Base-by-base conservation (phyloP, 2,113 vertebrate genomes). In the Pygoscelis adeliae region DNA sequence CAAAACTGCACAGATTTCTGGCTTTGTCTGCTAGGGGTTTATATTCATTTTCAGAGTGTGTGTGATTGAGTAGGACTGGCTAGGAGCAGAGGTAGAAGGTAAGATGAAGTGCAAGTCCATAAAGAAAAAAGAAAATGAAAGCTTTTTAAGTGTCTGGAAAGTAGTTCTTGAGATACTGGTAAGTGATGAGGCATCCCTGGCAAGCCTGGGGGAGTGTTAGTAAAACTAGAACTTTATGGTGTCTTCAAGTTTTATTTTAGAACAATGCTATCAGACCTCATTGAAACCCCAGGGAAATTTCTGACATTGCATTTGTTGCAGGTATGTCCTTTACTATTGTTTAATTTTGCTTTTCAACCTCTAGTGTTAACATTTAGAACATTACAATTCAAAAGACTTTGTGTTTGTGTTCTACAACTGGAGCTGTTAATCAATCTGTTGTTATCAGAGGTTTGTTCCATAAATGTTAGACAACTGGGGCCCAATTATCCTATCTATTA, bases 391-490 rank as follows among this genome's bases (percentile, higher is more conserved):
- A 56, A 87, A 95, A 97, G 94, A 85, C 61, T 87, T 79, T 90
- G 61, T 96, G 87, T 96, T 96, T 96, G 91, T 92, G 59, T 95
- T 96, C 72, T 91, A 42, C 91, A 93, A 23, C 84, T 73, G 72
- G 70, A 90, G 70, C 52, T 96, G 97, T 93, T 97, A 97, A 36
- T 98, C 97, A 96, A 1, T 91, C 74, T 89, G 72, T 85, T 96
- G 73, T 90, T 97, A 95, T 94, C 92, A 91, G 72, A 91, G 71
- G 34, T 83, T 91, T 92, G 73, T 92, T 96, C 69, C 94, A 84
- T 89, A 83, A 90, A 97, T 82, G 76, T 92, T 95, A 96, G 93
- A 85, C 92, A 56, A 92, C 89, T 95, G 94, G 63, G 90, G 87
- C 89, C 72, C 79, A 91, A 96, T 97, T 97, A 95, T 96, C 90